phyloP scores from a whole-genome alignment of 2,113 vertebrate species.

The Chlamydotis undulata region DNA sequence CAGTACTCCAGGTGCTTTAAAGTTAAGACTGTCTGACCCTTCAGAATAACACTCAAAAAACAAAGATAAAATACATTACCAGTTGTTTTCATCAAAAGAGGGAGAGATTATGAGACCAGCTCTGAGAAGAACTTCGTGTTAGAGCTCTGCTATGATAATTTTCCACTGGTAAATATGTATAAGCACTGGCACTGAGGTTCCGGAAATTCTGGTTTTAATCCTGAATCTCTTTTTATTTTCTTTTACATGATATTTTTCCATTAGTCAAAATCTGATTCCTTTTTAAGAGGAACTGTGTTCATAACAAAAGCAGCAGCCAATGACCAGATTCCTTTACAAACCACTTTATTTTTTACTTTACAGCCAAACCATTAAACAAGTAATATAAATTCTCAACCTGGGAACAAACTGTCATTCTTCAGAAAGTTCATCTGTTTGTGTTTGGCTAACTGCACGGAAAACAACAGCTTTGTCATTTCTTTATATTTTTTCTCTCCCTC shows the following conservation, averaged over 20 bases:
- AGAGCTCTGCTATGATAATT: neutral
- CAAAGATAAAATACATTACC: neutral
- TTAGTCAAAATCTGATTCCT: constrained; percentile 33
- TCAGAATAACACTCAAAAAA: neutral
- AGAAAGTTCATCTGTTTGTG: constrained; percentile 23
- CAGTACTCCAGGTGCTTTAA: neutral
- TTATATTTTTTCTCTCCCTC: neutral
- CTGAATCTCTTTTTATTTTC: constrained; percentile 2
- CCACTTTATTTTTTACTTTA: constrained; percentile 59
- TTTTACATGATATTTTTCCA: constrained; percentile 48
- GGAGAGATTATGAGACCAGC: neutral
- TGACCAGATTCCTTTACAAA: constrained; percentile 44
- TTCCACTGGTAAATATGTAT: neutral
- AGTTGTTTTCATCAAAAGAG: neutral
- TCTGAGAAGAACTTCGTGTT: neutral
- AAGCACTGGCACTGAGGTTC: neutral
- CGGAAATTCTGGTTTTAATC: constrained; percentile 26
- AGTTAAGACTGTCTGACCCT: neutral
- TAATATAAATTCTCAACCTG: constrained; percentile 50
- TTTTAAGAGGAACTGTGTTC: constrained; percentile 35
- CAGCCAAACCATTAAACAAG: constrained; percentile 55
- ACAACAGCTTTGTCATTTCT: constrained; percentile 6
- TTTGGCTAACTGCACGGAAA: constrained; percentile 51
- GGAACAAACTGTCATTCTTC: constrained; percentile 51
- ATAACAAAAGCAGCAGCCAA: constrained; percentile 42